Conservation (phyloP, 2,888 invertebrate genomes). For the Nomada fabriciana region DNA sequence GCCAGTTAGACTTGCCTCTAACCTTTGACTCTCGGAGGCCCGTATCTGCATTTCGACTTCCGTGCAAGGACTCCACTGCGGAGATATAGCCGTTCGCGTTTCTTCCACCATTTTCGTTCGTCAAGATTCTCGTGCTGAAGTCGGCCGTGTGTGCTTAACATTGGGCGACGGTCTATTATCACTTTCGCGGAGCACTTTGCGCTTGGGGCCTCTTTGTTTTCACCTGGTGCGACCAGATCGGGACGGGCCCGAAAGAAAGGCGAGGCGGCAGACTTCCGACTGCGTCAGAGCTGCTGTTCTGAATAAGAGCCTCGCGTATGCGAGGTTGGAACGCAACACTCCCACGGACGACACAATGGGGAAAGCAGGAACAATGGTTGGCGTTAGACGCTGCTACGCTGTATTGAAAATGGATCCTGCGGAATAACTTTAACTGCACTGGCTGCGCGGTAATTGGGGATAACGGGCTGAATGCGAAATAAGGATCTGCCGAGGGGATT, state of each 20-base stretch:
- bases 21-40: conserved; percentile 27
- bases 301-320: neutral
- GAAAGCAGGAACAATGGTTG: conserved; percentile 38
- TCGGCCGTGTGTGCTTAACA: no score
- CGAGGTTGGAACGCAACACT: conserved; percentile 37
- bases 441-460: conserved; percentile 55
- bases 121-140: conserved; percentile 3
- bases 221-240: neutral
- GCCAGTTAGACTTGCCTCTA: conserved; percentile 10
- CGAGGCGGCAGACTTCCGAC: neutral
- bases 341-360: conserved; percentile 31
- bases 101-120: neutral
- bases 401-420: conserved; percentile 48
- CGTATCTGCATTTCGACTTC: conserved; percentile 27
- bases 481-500: conserved; percentile 4
- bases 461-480: conserved; percentile 45
- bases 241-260: neutral
- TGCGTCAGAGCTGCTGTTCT: no score
- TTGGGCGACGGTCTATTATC: no score
- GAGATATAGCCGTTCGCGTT: neutral
- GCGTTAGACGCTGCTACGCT: conserved; percentile 11
- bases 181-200: no score
- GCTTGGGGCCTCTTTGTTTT: neutral
- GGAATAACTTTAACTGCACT: conserved; percentile 56
- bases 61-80: neutral